A percentile compares a stretch with the other conserved stretches of the same genome.
phyloP scores from a whole-genome alignment of 2,888 invertebrate genomes.

The Xestia xanthographa region DNA sequence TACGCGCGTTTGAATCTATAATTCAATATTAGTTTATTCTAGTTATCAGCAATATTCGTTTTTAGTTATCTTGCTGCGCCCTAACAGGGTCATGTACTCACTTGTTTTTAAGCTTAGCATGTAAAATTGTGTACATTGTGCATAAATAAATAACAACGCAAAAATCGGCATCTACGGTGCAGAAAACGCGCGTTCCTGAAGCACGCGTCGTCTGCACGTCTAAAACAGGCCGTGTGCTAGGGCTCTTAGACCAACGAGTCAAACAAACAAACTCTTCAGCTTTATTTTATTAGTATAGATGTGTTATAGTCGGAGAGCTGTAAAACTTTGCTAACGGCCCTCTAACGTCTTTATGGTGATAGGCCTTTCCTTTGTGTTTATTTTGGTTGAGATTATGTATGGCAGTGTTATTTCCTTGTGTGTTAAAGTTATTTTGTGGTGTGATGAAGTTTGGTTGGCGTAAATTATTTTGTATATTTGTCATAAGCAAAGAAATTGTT shows the following conservation, averaged over 20 bases:
- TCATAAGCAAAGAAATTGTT: background rate
- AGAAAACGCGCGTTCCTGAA: too few relatives aligned
- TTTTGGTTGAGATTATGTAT: slow-evolving; percentile 38
- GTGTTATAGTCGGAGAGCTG: slow-evolving; percentile 39
- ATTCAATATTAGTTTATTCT: too few relatives aligned
- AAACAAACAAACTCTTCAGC: background rate
- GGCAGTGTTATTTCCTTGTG: slow-evolving; percentile 28
- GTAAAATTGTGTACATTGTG: too few relatives aligned
- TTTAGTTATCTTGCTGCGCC: too few relatives aligned
- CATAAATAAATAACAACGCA: too few relatives aligned
- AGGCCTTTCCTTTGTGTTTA: slow-evolving; percentile 33
- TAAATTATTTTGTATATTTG: background rate
- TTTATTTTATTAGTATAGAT: background rate
- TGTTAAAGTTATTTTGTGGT: background rate
- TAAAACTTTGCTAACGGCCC: slow-evolving; percentile 59
- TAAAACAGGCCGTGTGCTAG: too few relatives aligned
- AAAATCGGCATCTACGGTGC: too few relatives aligned
- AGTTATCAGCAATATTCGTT: too few relatives aligned
- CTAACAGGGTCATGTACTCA: too few relatives aligned
- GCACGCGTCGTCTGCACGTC: too few relatives aligned
- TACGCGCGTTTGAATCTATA: too few relatives aligned
- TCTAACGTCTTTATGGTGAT: slow-evolving; percentile 60
- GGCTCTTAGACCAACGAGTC: background rate
- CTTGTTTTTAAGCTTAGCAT: too few relatives aligned
- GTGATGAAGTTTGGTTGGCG: background rate